Base-by-base conservation (phyloP, 2,888 invertebrate species). In the Copidosoma aretas region DNA sequence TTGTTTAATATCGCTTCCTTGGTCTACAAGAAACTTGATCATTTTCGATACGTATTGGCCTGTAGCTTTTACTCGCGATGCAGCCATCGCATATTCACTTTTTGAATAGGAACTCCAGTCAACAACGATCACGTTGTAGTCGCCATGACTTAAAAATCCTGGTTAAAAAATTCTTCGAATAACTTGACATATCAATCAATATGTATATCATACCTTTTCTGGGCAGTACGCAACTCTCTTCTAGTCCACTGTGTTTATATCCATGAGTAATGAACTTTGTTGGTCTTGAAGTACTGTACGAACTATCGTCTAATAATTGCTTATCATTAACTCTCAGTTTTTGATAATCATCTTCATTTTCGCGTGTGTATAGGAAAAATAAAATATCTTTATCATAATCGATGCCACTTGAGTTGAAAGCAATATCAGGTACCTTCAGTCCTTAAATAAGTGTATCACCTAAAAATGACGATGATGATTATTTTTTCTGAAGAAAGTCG, bases 221-320 rank as follows among this genome's bases (percentile, higher is more conserved):
- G 71, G 78, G 54, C 17, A 71, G 22, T 4, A 66, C 71, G 60
- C 79, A 79, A 1, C 77, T 70, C 1, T 17, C 1, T 51, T 75
- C 75, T 1, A 56, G 56, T 10, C 58, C 65, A 17, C 76, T 74
- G 60, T 73, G 73, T 1, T 75, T 39, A 77, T 80, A 82, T 32
- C 82, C 82, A 46, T 81, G 81, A 24, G 78, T 79, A 12, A 82
- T 59, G 19, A 82, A 64, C 62, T 74, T 77, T 4, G 81, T 82
- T 0, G 77, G 75, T 59, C 73, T 77, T 10, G 64, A 62, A 0
- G 73, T 46, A 60, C 79, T 73, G 53, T 81, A 80, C 19, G 65
- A 49, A 61, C 78, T 79, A 0, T 64, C 60, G 1, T 63, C 24
- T 24, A 82, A 41, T n/a, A 62, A 46, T 0, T 73, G 51, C 8